A percentile compares a stretch with the other conserved stretches of the same genome.
phyloP scores from a whole-genome alignment of 2,113 vertebrate species.

The Procapra przewalskii region DNA sequence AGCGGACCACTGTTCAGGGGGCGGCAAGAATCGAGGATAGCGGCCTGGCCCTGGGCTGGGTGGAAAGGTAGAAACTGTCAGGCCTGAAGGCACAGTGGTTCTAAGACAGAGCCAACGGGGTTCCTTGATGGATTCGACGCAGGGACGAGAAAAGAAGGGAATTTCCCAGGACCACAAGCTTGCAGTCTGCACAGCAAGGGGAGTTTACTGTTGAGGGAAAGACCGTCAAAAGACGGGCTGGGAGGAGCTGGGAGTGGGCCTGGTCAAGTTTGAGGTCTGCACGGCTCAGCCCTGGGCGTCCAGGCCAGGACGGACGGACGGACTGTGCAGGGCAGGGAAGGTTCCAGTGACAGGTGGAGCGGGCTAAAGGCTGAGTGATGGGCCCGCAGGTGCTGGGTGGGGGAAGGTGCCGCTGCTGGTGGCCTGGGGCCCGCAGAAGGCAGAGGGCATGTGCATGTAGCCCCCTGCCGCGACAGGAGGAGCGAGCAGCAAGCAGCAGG shows the following conservation, averaged over 20 bases:
- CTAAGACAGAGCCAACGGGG: neutral
- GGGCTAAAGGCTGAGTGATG: accelerated
- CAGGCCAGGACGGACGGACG: neutral
- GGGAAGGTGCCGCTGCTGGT: accelerated
- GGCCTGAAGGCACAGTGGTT: neutral
- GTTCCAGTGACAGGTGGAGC: accelerated
- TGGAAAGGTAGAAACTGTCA: neutral
- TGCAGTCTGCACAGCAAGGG: too few relatives aligned
- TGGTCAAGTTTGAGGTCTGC: neutral
- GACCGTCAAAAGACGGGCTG: accelerated
- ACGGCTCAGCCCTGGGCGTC: neutral
- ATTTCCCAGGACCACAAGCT: neutral
- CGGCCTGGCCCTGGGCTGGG: neutral
- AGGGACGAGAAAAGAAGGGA: neutral
- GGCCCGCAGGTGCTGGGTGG: neutral
- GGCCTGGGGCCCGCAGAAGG: neutral
- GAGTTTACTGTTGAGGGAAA: accelerated
- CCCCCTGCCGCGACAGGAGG: accelerated
- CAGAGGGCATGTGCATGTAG: neutral
- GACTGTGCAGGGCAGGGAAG: too few relatives aligned
- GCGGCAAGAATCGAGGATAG: accelerated
- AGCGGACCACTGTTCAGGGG: neutral
- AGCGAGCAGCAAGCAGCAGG: too few relatives aligned
- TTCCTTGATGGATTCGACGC: neutral
- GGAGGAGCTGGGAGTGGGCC: neutral